Evolutionary conservation across 2,888 invertebrate genomes (phyloP), one percentile per base, ranked within the genome.

Genomic region (Lithophane ornitopus): DNA sequence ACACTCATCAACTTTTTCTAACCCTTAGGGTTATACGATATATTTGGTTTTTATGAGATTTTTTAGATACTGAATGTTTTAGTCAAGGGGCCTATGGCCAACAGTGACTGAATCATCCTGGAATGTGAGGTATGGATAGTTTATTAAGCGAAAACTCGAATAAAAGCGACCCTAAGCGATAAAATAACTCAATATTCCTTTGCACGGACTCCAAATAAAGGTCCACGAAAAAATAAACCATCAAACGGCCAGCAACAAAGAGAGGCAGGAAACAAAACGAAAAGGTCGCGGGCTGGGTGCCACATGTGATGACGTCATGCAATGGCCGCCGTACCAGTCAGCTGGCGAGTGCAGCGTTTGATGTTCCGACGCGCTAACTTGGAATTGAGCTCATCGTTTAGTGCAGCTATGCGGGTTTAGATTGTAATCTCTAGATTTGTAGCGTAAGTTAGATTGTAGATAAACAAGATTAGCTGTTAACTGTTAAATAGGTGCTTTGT

Each of bases 271-370:
- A 88, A 90, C 86, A 91, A 90, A 90, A 89, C 87, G 88, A 91
- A 90, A 90, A 91, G 88, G 87, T 87, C 86, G 89, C 76, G 85
- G 89, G 78, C 88, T 91, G 93, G 90, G 84, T 84, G 90, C 92
- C 94, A 94, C 92, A 94, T 94, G 94, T 93, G 92, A 69, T 94
- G 94, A 94, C 93, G 94, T 94, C 94, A 94, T 66, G 62, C 83
- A 79, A 84, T 84, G 84, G 86, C 88, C 82, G 85, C 80, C 89
- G 88, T 81, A 83, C 72, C 76, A 91, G 91, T 94, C 93, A 94
- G 94, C 93, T 93, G 94, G 87, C 82, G 86, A 85, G 75, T 87
- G 85, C 84, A 87, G 28, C 81, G 78, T 84, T 83, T 83, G 84
- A 78, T 76, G 81, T 81, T 12, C 81, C 83, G 82, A 83, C 73